Conservation (phyloP, 2,113 vertebrate genomes). For the Carollia perspicillata region DNA sequence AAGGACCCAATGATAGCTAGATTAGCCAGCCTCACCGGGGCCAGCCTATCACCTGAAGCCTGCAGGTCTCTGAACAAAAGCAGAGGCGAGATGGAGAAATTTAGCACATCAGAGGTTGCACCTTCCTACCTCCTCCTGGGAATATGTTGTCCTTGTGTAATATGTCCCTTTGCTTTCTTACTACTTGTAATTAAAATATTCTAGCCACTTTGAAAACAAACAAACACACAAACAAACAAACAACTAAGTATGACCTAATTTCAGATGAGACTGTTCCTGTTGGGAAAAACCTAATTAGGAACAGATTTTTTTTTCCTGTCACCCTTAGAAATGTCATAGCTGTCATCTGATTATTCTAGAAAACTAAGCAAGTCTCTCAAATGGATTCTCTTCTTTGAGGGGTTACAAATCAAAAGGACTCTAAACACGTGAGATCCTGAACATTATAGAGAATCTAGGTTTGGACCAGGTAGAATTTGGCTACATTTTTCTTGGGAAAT, state of each 20-base stretch:
- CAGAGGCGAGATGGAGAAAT: background rate
- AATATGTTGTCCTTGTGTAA: background rate
- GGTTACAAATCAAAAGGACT: background rate
- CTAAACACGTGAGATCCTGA: background rate
- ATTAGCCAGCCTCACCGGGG: background rate
- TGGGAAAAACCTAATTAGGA: background rate
- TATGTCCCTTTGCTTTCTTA: background rate
- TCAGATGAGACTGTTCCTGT: background rate
- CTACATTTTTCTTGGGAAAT: background rate
- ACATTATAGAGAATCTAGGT: background rate
- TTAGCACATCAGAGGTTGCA: background rate
- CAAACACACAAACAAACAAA: background rate
- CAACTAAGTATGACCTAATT: background rate
- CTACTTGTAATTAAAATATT: background rate
- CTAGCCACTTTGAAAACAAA: background rate
- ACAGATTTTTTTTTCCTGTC: background rate
- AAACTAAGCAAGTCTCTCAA: background rate
- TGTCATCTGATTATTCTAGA: background rate
- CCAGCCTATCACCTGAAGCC: background rate
- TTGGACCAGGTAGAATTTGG: background rate
- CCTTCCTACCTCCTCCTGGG: background rate
- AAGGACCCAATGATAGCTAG: background rate
- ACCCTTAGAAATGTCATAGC: slow-evolving; percentile 9
- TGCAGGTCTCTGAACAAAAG: background rate
- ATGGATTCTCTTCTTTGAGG: background rate